These are phyloP conservation scores for Gymnodraco acuticeps DNA, from an alignment of 2,797 vertebrate species.

Conservation along the genomic window DNA sequence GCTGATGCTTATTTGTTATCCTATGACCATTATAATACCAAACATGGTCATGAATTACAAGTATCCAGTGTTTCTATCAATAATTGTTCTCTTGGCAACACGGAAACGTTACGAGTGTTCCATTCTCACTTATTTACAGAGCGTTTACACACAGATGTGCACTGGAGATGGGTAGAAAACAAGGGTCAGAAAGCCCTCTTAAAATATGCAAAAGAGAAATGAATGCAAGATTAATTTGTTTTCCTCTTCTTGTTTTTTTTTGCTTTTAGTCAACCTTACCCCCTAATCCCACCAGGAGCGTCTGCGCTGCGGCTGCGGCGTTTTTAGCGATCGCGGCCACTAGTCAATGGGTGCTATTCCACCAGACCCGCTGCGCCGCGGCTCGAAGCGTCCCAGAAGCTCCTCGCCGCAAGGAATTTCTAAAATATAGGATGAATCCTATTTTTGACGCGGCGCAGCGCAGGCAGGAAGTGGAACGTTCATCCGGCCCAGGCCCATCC, in stretches of 20 bases:
- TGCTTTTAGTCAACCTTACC: neutral
- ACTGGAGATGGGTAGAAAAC: neutral
- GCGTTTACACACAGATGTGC: conserved; percentile 15
- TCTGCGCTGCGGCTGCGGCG: too few species aligned
- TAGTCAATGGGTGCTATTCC: too few species aligned
- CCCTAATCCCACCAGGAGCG: too few species aligned
- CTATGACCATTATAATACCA: neutral
- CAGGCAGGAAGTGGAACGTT: too few species aligned
- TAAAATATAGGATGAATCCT: too few species aligned
- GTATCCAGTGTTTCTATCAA: neutral
- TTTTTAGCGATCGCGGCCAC: too few species aligned
- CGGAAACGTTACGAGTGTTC: conserved; percentile 2
- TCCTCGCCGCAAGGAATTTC: too few species aligned
- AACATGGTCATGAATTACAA: conserved; percentile 16
- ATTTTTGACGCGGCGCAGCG: too few species aligned
- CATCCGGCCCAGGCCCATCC: too few species aligned
- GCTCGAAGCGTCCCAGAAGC: too few species aligned
- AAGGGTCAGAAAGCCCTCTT: neutral
- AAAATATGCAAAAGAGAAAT: neutral
- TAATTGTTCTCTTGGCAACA: neutral
- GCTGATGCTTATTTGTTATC: neutral
- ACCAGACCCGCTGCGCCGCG: too few species aligned
- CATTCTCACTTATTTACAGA: conserved; percentile 21
- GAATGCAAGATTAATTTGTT: neutral
- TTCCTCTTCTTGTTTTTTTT: neutral